Evolutionary conservation across 2,113 vertebrate species (phyloP), one percentile per base, ranked within the genome.

Genomic region (Mus pahari): DNA sequence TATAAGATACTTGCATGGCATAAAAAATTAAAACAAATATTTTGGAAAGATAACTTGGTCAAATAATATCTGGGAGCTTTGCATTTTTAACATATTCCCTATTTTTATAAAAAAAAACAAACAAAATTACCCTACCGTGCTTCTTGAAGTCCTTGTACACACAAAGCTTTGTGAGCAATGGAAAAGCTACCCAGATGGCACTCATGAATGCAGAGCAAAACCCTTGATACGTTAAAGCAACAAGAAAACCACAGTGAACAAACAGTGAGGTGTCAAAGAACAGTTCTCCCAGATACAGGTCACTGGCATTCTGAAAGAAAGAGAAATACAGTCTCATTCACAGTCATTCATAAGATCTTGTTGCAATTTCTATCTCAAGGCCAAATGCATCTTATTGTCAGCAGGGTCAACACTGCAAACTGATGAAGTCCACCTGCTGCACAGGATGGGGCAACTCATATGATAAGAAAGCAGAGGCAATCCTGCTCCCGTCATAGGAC

Each of bases 201-300:
- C 99, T 99, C 87, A 99, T 97, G 50, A 99, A 99, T 16, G 99
- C 99, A 0, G 99, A 99, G 94, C 99, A 99, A 89, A 99, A 97
- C 60, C 99, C 99, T 42, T 97, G 98, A 12, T 98, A 99, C 93
- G 99, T 99, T 66, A 99, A 97, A 95, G 98, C 96, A 94, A 99
- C 73, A 97, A 99, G 98, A 73, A 97, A 98, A 92, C 98, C 74
- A 91, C 99, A 99, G 98, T 99, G 99, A 94, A 99, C 98, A 92
- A 99, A 97, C 92, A 99, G 89, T 19, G 99, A 98, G 55, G 99
- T 98, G 73, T 99, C 99, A 94, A 99, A 99, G 97, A 99, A 99
- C 42, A 98, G 91, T 94, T 99, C 99, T 19, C 99, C 99, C 97
- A 99, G 97, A 96, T 99, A 98, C 97, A 98, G 98, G 75, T 98